These are phyloP conservation scores for Leptarthrus brevirostris DNA, from an alignment of 2,888 invertebrate species.

Conservation along the genomic window DNA sequence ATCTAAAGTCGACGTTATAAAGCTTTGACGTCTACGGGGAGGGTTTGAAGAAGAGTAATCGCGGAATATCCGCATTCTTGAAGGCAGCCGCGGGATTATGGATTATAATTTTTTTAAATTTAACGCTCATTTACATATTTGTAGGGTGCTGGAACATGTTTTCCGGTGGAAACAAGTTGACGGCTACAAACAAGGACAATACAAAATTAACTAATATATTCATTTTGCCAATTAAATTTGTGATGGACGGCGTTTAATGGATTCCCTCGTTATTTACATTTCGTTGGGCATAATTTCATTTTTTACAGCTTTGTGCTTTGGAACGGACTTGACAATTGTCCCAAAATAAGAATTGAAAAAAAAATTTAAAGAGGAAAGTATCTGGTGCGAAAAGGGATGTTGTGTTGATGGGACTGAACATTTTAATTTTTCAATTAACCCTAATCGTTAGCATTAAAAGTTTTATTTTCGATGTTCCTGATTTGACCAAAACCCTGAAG, in stretches of 20 bases:
- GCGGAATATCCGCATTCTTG: too few species aligned
- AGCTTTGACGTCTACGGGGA: too few species aligned
- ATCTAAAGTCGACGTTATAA: too few species aligned
- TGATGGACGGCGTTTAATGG: neutral
- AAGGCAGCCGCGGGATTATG: neutral
- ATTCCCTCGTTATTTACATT: slow-evolving; percentile 22
- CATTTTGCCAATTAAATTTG: slow-evolving; percentile 20
- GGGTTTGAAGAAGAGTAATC: too few species aligned
- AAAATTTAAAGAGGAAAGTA: neutral
- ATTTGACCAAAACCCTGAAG: neutral
- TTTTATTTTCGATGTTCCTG: neutral
- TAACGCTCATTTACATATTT: neutral
- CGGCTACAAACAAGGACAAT: neutral
- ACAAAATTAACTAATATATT: slow-evolving; percentile 5
- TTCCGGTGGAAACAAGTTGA: neutral
- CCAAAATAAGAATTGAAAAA: neutral
- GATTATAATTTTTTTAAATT: slow-evolving; percentile 3
- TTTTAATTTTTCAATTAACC: slow-evolving; percentile 3
- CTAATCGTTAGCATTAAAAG: neutral
- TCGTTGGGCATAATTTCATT: slow-evolving; percentile 14
- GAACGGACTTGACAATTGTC: neutral
- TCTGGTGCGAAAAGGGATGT: neutral
- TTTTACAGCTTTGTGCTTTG: neutral
- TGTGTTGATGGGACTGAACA: neutral
- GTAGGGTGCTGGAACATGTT: neutral